Percentiles rank a stretch among this genome's conserved stretches.
These are phyloP conservation scores for Laterallus jamaicensis DNA, from an alignment of 2,113 vertebrate genomes.

Conservation along the genomic window DNA sequence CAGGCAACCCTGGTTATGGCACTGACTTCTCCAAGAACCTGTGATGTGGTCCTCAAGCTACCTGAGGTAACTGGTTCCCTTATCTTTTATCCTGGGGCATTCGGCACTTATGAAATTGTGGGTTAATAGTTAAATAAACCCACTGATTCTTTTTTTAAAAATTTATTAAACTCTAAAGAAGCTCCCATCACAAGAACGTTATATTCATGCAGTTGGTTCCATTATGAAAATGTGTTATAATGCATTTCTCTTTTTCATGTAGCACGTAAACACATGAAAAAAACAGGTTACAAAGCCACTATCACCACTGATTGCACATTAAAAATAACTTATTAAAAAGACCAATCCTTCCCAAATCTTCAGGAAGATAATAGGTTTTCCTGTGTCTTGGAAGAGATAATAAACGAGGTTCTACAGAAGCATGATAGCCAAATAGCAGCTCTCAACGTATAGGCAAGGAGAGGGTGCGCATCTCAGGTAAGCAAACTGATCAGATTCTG, in stretches of 20 bases:
- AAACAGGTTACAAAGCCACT: not conserved
- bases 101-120: not conserved
- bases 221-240: not conserved
- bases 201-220: not conserved
- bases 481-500: not conserved
- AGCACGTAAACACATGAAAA: not conserved
- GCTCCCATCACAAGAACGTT: not conserved
- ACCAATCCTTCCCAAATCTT: not conserved
- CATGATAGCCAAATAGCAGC: not conserved
- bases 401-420: not conserved
- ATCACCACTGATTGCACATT: not conserved
- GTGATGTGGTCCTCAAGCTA: constrained; percentile 72
- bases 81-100: not conserved
- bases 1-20: constrained; percentile 72
- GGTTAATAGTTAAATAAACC: not conserved
- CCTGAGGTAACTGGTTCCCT: constrained; percentile 65
- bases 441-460: not conserved
- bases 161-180: not conserved
- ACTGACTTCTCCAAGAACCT: constrained; percentile 70
- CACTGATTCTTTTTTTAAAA: not conserved
- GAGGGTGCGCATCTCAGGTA: not conserved
- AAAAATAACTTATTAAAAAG: not conserved
- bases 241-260: not conserved
- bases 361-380: not conserved
- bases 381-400: not conserved